phyloP scores from a whole-genome alignment of 2,888 invertebrate genomes.

The Acleris emargana region DNA sequence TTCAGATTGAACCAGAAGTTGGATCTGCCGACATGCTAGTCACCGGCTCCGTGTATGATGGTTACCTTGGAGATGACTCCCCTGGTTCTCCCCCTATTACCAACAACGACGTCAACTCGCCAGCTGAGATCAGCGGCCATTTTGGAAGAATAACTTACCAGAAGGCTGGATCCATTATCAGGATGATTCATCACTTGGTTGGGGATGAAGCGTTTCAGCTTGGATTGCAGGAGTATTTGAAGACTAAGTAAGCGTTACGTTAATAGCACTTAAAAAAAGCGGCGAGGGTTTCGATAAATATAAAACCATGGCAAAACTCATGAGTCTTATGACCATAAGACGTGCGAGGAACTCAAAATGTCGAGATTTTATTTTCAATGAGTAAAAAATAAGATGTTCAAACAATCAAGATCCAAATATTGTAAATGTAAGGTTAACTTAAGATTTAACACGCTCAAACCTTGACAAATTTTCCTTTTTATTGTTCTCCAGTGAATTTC shows the following conservation, averaged over 20 bases:
- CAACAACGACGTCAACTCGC: constrained; percentile 81
- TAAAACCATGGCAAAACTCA: no score
- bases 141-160: constrained; percentile 88
- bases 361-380: no score
- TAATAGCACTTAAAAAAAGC: no score
- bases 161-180: constrained; percentile 84
- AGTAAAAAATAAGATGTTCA: no score
- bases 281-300: no score
- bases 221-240: constrained; percentile 66
- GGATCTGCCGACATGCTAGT: constrained; percentile 86
- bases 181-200: constrained; percentile 77
- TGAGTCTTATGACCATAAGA: no score
- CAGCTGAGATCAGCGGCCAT: constrained; percentile 84
- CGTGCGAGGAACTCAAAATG: no score
- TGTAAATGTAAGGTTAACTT: neutral
- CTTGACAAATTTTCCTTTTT: neutral
- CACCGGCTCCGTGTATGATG: constrained; percentile 85
- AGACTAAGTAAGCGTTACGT: constrained; percentile 72
- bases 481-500: constrained; percentile 56
- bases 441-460: neutral
- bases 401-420: no score
- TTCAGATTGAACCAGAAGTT: constrained; percentile 85
- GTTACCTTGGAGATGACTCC: constrained; percentile 84
- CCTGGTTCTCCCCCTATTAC: constrained; percentile 81
- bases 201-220: constrained; percentile 62